Base-by-base conservation (phyloP, 2,888 invertebrate genomes). In the Cinara cedri region DNA sequence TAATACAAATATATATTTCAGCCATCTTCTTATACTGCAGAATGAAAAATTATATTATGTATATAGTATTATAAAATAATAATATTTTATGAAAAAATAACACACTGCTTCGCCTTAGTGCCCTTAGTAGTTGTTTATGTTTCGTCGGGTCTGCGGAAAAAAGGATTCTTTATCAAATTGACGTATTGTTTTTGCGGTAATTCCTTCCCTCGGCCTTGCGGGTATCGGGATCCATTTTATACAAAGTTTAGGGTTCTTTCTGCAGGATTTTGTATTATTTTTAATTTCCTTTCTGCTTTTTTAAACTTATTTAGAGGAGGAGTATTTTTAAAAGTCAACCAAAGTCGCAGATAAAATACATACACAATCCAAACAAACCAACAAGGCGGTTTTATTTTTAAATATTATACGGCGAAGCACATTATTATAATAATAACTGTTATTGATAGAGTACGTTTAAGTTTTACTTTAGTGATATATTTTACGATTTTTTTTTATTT, bases 51-150 rank as follows among this genome's bases (percentile, higher is more conserved):
- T 74, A 54, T 63, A 63, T 63, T 74, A 62, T 74, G 62, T 74
- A 51, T 74, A 74, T 76, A 78, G 57, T 60, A 78, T 78, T 68
- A 78, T 78, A 68, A 78, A 78, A 78, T 78, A 78, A 76, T 76
- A 76, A 78, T 68, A 68, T 78, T 78, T 78, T 78, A 68, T 66
- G 76, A 49, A 78, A 78, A 78, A 78, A 78, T 78, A 78, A 78
- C 76, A 78, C 57, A 78, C 60, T 24, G 68, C 57, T 72, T 70
- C 57, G 66, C 66, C 66, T 78, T 74, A 74, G 74, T 74, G 63
- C 74, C 74, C 74, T 74, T 16, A 26, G 49, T 57, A 60, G 54
- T 68, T 78, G 76, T 78, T 78, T 78, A 68, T 49, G 66, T 68
- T 68, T 34, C 57, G 68, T 57, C 16, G 26, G 34, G 49, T 60